Percentiles rank a stretch among this genome's conserved stretches.
Conservation (phyloP, 2,797 vertebrate species). For the Peromyscus eremicus region DNA sequence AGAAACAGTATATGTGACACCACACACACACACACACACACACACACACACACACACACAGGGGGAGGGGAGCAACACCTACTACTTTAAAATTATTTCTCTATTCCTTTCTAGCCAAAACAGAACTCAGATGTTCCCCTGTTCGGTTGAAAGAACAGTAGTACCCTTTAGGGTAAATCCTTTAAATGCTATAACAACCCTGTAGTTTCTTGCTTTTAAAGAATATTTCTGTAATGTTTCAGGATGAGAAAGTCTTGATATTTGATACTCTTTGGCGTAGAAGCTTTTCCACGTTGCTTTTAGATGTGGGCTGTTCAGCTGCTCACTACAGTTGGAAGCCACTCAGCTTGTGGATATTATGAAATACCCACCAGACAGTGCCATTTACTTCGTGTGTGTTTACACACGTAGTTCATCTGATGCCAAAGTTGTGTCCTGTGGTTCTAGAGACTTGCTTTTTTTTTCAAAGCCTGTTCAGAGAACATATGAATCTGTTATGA, state of each 20-base stretch:
- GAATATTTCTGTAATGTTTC: constrained; percentile 37
- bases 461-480: not conserved
- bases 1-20: not conserved
- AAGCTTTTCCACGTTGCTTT: not conserved
- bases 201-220: constrained; percentile 34
- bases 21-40: not conserved
- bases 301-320: not conserved
- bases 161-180: not conserved
- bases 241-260: constrained; percentile 1
- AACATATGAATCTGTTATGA: not conserved
- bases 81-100: not conserved
- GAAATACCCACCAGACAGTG: not conserved
- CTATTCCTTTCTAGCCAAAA: not conserved
- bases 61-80: not conserved
- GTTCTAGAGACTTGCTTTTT: not conserved
- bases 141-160: not conserved
- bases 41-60: not conserved
- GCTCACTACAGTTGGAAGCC: not conserved
- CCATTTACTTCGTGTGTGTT: not conserved
- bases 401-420: not conserved
- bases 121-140: not conserved
- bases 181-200: not conserved
- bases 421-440: not conserved
- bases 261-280: not conserved
- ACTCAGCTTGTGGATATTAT: not conserved